Percentiles rank a stretch among this genome's conserved stretches.
Evolutionary conservation across 2,113 vertebrate species (phyloP).

Genomic region (Plotosus lineatus): DNA sequence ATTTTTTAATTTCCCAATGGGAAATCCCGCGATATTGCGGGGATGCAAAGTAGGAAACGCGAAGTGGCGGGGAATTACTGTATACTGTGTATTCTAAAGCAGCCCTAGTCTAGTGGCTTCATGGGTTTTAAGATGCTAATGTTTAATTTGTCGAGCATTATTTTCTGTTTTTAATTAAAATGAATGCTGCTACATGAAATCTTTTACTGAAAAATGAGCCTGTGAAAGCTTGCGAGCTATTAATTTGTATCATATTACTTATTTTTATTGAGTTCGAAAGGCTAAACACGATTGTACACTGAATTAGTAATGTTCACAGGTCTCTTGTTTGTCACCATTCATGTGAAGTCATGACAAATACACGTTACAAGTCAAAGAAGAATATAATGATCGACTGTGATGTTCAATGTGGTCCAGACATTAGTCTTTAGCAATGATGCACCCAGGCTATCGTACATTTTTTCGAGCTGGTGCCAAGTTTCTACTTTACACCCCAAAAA

Average conservation of each 20-base stretch:
- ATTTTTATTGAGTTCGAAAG: slow-evolving; percentile 53
- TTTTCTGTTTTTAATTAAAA: slow-evolving; percentile 40
- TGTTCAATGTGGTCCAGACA: slow-evolving; percentile 63
- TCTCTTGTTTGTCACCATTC: slow-evolving; percentile 35
- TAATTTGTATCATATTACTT: slow-evolving; percentile 52
- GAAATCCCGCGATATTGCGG: too few species aligned
- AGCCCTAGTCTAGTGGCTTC: not conserved
- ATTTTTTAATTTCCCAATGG: too few species aligned
- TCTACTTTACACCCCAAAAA: slow-evolving; percentile 2
- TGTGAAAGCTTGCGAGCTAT: slow-evolving; percentile 48
- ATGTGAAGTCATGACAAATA: slow-evolving; percentile 51
- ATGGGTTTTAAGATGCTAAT: not conserved
- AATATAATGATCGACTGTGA: slow-evolving; percentile 59
- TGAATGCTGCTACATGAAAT: slow-evolving; percentile 13
- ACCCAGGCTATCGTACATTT: slow-evolving; percentile 36
- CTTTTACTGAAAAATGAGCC: slow-evolving; percentile 19
- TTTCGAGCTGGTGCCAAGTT: slow-evolving; percentile 58
- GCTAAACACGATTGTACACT: slow-evolving; percentile 33
- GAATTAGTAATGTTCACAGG: slow-evolving; percentile 41
- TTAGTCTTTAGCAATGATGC: slow-evolving; percentile 4
- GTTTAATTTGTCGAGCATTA: not conserved
- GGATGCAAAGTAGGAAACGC: too few species aligned
- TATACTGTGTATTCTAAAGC: too few species aligned
- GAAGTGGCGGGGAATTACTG: too few species aligned
- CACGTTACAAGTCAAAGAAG: slow-evolving; percentile 48